Base-by-base conservation (phyloP, 2,888 invertebrate species). In the Plutella xylostella region DNA sequence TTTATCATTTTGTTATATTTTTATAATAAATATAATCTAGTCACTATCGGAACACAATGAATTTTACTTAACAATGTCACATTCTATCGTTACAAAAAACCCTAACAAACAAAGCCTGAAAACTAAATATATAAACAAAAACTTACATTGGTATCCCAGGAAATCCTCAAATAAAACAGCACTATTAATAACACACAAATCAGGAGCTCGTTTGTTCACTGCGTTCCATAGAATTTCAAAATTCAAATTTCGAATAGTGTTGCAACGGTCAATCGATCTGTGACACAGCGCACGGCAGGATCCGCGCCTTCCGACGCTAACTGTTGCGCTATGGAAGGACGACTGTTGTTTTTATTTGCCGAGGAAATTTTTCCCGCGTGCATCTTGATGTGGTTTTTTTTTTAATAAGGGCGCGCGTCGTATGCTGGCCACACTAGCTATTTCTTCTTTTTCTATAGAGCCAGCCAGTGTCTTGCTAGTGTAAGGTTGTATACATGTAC, bases 301-400 rank as follows among this genome's bases (percentile, higher is more conserved):
- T 53, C 4, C 41, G 30, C 41, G 48, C 45, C 51, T 52, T 54
- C 57, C 55, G 52, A 42, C 33, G 48, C 47, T 42, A 31, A 58
- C 54, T 58, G 59, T 46, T 45, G 37, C 42, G 47, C 48, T 45
- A 45, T 42, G 45, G 53, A 50, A 51, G n/a, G 39, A 41, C 46
- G 48, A 44, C 30, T 40, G 43, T 51, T 52, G 50, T 49, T 57
- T 59, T 55, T 59, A 59, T 57, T 55, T 46, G 42, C 41, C 15
- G 35, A 43, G 47, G 52, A 42, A 48, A 28, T 47, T 39, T 25
- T 25, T 22, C 15, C 22, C 31, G n/a, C n/a, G n/a, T n/a, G n/a
- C n/a, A n/a, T n/a, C n/a, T n/a, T n/a, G n/a, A n/a, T n/a, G n/a
- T n/a, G n/a, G n/a, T n/a, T n/a, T n/a, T n/a, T n/a, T n/a, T n/a